A percentile compares a stretch with the other conserved stretches of the same genome.
These are phyloP conservation scores for Conus canariensis DNA, from an alignment of 2,888 invertebrate genomes.

Conservation along the genomic window DNA sequence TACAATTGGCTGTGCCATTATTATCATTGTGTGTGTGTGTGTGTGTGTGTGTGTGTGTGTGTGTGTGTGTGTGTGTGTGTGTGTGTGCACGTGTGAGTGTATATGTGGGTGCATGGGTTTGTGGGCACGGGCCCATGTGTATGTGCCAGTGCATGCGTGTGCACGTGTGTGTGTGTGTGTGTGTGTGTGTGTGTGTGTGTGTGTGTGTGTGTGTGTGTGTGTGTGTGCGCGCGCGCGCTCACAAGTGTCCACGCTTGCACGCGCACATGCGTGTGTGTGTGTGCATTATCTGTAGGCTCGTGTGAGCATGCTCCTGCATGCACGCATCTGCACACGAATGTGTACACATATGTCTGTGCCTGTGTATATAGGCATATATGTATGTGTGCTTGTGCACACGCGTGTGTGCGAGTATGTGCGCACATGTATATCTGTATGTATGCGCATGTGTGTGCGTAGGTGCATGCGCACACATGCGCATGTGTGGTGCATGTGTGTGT, in stretches of 20 bases:
- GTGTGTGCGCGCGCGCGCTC: no score
- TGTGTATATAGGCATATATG: constrained; percentile 1
- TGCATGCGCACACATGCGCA: neutral
- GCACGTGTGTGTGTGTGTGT: constrained; percentile 20
- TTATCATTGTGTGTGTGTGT: no score
- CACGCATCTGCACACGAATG: no score
- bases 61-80: neutral
- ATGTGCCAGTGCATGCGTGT: neutral
- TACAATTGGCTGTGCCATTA: no score
- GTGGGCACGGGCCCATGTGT: no score
- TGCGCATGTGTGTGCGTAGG: neutral
- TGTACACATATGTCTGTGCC: no score
- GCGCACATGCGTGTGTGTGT: no score
- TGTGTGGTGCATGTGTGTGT: neutral
- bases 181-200: constrained; percentile 32
- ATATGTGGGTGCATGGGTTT: no score
- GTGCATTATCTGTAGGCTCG: no score
- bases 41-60: neutral
- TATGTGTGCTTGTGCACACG: neutral
- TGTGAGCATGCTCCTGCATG: no score
- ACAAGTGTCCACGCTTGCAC: no score
- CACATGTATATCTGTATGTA: neutral
- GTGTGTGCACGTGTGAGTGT: no score
- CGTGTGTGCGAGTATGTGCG: neutral
- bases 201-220: constrained; percentile 23